Base-by-base conservation (phyloP, 2,888 invertebrate genomes). In the Campopleginae sp. region DNA sequence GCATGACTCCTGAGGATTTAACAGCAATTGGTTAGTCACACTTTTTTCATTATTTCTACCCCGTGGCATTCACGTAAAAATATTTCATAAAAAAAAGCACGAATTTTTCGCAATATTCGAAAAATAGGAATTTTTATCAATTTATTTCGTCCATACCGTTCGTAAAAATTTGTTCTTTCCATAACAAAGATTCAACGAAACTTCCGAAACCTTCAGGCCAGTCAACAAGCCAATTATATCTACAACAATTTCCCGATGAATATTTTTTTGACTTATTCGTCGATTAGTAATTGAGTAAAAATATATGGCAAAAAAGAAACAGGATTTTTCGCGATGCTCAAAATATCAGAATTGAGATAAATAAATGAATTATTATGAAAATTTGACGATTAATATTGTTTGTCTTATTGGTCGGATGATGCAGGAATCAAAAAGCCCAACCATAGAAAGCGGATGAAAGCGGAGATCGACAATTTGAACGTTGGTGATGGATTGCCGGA, bases 1-100 rank as follows among this genome's bases (percentile, higher is more conserved):
- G 99, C 89, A 99, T 99, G 98, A 99, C 99, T 17, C 99, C 99
- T 0, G 99, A 99, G 94, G 98, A 97, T 94, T 95, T 97, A 90
- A 97, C 97, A 66, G 97, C 97, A 77, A 97, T 97, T 91, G 97
- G 97, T 93, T 65, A 68, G 33, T 12, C 61, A 51, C 61, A 48
- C 51, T n/a, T 17, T 54, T 78, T 72, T 10, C n/a, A 23, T 54
- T 17, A 31, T 23, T 48, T 19, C 23, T 31, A n/a, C 5, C 4
- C 17, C 6, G 6, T n/a, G n/a, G 8, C 10, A 38, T 8, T 1
- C 0, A 10, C 0, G 5, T 38, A 8, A 7, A 38, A 38, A 38
- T 10, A 48, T 5, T 8, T 0, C 6, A 48, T n/a, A n/a, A 48
- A 48, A 48, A 48, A 48, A 48, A 4, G 6, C 38, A 38, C 38